Base-by-base conservation (phyloP, 1,140 invertebrate genomes). In the Solenopsis invicta region DNA sequence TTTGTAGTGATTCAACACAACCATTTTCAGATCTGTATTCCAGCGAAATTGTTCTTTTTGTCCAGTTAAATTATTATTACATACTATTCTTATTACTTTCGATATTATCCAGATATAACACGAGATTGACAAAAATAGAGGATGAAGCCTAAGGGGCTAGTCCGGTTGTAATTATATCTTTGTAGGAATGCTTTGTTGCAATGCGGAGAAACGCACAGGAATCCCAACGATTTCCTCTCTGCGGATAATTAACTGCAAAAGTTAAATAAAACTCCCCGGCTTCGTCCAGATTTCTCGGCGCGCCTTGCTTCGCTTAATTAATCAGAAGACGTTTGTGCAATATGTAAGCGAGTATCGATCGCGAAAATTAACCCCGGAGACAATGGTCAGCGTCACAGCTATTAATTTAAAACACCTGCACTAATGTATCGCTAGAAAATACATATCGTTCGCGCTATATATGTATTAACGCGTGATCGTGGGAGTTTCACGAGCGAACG, bases 241-340 rank as follows among this genome's bases (percentile, higher is more conserved):
- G 24, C 69, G 41, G 54, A 75, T 84, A 75, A 84, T 84, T 75
- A 62, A 84, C 80, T 61, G 80, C 69, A 74, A 84, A 84, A 84
- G 69, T 84, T 75, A 37, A 61, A 24, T 59, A 48, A 84, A 84
- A 84, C 37, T 37, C 41, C 56, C 9, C 12, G 21, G 37, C 24
- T 48, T 34, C 52, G 45, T 9, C 13, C 6, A 45, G 67, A 72
- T 82, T 72, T 61, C 41, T 21, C 54, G 41, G 9, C 67, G 24
- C 54, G 41, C 10, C 24, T 41, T 5, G 54, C 1, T 21, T 12
- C 41, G 56, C 29, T 82, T n/a, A 48, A 48, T 82, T 84, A 75
- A 84, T 75, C 54, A 8, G 8, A 59, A 34, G 29, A 50, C 13
- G 24, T 6, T 21, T 34, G 45, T 1, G 45, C 0, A 62, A 13